Evolutionary conservation across 2,888 invertebrate genomes (phyloP), one percentile per base, ranked within the genome.

Genomic region (Parthenolecanium corni): DNA sequence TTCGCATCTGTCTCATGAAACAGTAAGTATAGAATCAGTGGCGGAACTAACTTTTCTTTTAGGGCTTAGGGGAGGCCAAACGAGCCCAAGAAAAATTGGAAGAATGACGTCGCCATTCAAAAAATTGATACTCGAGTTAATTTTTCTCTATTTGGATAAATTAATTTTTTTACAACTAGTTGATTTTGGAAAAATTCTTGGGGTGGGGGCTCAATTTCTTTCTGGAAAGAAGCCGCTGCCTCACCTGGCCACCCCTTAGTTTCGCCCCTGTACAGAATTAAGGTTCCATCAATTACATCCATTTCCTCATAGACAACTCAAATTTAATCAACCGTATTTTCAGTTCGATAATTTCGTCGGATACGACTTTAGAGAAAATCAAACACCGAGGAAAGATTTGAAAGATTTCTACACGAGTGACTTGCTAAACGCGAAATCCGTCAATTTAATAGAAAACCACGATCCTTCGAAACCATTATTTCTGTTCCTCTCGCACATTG

Each of bases 401-500:
- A 71, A 72, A 66, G 82, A 82, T 18, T 76, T 78, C 69, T 84
- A 84, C 70, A 78, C 81, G 1, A 84, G 84, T 0, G 79, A 80
- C 66, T 69, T 84, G 12, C 84, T 82, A 69, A 82, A 83, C 0
- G 73, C 78, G 21, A 82, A 82, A 73, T 82, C 84, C 0, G 77
- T 81, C 3, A 73, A 74, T 14, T 68, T 82, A 12, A 82, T 85
- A 52, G 71, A 74, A 6, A 71, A 76, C 11, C 81, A 82, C 65
- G 70, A 73, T 64, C 72, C 78, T 65, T 70, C 71, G 0, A 65
- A 72, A 2, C 84, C 86, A 0, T 74, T 85, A 73, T 85, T 85
- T 71, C 75, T 86, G 69, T 85, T 84, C 72, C 70, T 86, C 62
- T 79, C 85, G 0, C 84, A 84, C 69, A 73, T 82, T 53, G 84